These are phyloP conservation scores for Andrena fulva DNA, from an alignment of 2,888 invertebrate species.

Conservation along the genomic window DNA sequence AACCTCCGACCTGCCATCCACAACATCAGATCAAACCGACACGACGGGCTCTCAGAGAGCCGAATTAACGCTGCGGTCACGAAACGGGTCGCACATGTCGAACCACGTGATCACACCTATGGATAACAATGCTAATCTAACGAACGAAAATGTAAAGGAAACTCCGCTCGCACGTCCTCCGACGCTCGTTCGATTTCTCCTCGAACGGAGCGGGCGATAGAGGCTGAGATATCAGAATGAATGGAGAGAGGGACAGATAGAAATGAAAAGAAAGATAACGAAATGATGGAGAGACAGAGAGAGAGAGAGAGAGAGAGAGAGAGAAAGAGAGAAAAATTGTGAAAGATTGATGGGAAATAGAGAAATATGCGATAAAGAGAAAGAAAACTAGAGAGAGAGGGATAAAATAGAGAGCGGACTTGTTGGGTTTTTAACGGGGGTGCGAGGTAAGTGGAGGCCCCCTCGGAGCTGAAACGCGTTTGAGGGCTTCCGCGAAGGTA, in stretches of 20 bases:
- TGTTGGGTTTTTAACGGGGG: constrained; percentile 79
- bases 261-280: constrained; percentile 22
- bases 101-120: constrained; percentile 40
- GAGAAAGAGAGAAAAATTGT: not conserved
- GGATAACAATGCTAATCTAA: constrained; percentile 16
- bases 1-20: constrained; percentile 55
- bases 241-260: constrained; percentile 30
- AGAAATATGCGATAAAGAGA: constrained; percentile 32
- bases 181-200: constrained; percentile 46
- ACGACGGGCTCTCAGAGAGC: constrained; percentile 55
- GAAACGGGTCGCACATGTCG: constrained; percentile 31
- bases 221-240: constrained; percentile 10
- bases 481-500: constrained; percentile 82
- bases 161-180: constrained; percentile 55
- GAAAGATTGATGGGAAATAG: constrained; percentile 7
- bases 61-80: constrained; percentile 11
- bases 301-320: not conserved
- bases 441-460: constrained; percentile 79
- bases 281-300: constrained; percentile 17
- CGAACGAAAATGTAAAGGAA: constrained; percentile 3
- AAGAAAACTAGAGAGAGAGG: constrained; percentile 52
- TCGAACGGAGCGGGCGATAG: constrained; percentile 10
- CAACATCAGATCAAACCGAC: constrained; percentile 71
- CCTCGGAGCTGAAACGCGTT: constrained; percentile 75
- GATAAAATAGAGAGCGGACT: constrained; percentile 77